Evolutionary conservation across 2,113 vertebrate genomes (phyloP).

Genomic region (Electrona antarctica): DNA sequence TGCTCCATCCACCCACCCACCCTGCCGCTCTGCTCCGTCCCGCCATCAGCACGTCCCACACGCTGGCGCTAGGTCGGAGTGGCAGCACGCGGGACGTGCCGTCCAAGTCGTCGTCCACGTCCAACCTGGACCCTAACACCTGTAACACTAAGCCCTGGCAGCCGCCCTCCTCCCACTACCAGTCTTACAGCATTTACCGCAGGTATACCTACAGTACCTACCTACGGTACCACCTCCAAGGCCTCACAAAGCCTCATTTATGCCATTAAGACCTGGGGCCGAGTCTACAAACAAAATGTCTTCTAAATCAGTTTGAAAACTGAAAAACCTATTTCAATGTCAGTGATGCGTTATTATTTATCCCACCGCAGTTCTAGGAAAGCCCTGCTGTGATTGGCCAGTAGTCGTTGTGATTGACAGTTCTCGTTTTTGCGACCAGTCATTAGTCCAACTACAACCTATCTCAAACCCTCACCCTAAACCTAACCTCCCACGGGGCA

Average conservation of each 20-base stretch:
- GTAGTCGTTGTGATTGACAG: too few species aligned
- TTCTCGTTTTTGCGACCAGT: too few species aligned
- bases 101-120: conserved; percentile 84
- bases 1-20: neutral
- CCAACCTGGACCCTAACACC: conserved; percentile 85
- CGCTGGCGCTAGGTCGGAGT: conserved; percentile 83
- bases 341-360: too few species aligned
- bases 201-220: conserved; percentile 75
- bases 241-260: conserved; percentile 19
- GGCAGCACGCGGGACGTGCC: conserved; percentile 85
- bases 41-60: conserved; percentile 80
- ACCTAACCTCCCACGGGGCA: too few species aligned
- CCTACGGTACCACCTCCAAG: neutral
- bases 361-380: too few species aligned
- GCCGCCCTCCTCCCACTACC: conserved; percentile 79
- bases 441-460: too few species aligned
- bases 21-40: conserved; percentile 47
- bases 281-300: too few species aligned
- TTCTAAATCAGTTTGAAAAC: too few species aligned
- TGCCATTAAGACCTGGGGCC: too few species aligned
- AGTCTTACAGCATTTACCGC: conserved; percentile 84
- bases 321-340: too few species aligned
- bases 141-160: conserved; percentile 84
- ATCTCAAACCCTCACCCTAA: too few species aligned
- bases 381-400: too few species aligned